Conservation (phyloP, 2,888 invertebrate species). For the Meteorus cinctellus region DNA sequence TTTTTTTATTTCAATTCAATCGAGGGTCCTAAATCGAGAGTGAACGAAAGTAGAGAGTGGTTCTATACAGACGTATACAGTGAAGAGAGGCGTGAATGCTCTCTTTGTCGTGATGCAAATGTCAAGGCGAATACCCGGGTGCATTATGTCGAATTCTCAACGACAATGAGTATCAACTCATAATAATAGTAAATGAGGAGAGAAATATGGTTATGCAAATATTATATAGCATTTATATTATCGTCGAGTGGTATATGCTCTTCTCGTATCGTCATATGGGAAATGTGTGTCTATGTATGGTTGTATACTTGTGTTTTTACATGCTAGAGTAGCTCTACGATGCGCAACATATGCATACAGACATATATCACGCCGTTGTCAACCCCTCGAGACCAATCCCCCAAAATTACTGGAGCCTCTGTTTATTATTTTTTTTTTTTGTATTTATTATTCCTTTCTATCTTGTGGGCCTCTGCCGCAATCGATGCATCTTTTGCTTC, state of each 20-base stretch:
- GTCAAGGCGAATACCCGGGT: conserved; percentile 59
- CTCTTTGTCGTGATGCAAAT: conserved; percentile 70
- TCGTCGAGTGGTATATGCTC: conserved; percentile 33
- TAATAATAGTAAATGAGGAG: conserved; percentile 70
- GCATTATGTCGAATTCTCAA: conserved; percentile 55
- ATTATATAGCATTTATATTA: conserved; percentile 36
- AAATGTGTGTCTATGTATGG: conserved; percentile 9
- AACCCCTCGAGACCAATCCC: conserved; percentile 61
- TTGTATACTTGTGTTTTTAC: conserved; percentile 32
- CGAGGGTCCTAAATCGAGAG: conserved; percentile 54
- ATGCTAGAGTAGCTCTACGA: conserved; percentile 30
- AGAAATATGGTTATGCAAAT: conserved; percentile 70
- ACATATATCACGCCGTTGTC: conserved; percentile 62
- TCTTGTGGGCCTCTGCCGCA: background rate
- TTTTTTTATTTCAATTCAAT: conserved; percentile 20
- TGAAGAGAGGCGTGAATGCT: conserved; percentile 71
- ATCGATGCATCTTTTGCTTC: background rate
- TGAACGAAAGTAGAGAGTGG: no score
- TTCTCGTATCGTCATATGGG: conserved; percentile 26
- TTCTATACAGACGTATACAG: conserved; percentile 53
- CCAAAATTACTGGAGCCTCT: conserved; percentile 64
- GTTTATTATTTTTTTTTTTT: conserved; percentile 64
- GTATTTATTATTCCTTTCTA: background rate
- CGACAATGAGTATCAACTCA: conserved; percentile 53
- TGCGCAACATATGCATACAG: conserved; percentile 50